Evolutionary conservation across 1,140 invertebrate genomes (phyloP), one percentile per base, ranked within the genome.

Genomic region (Dendrolimus punctatus): DNA sequence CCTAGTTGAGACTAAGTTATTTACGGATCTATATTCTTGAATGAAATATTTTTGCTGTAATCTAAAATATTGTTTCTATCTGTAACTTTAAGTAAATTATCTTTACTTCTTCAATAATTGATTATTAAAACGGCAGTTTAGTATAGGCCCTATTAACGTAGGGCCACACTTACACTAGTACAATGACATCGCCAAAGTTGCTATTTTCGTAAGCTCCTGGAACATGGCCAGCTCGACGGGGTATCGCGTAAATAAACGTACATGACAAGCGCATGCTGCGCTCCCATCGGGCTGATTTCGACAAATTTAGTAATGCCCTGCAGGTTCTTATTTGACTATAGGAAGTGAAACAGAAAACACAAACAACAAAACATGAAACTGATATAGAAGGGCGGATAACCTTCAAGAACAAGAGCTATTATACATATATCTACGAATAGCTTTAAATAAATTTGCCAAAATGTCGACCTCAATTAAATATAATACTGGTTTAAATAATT

Each of bases 151-250:
- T 23, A 23, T 23, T 56, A 55, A 40, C 44, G 45, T 60, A 62
- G 61, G 66, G 66, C 65, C 66, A 49, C 57, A 60, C 57, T 55
- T 52, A 46, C 56, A 64, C 71, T 78, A 80, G 80, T 84, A 84
- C 80, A 84, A 81, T 80, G 80, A 84, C 80, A 81, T 78, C 76
- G 62, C 69, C 70, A 72, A 73, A 75, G 69, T 60, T 68, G 71
- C 76, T 84, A 84, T 84, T 84, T 84, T 71, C 67, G 78, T 76
- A 62, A 57, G 58, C 63, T 71, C 57, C 68, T 84, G 80, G 80
- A 81, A 68, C 57, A 55, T 50, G 61, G 80, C 78, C 80, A 84
- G 70, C 67, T 55, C 58, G 45, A 66, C 62, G 62, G 71, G 67
- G 68, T 68, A 68, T 66, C 66, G 79, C 74, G 75, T 80, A 80